phyloP scores from a whole-genome alignment of 2,113 vertebrate species.

The Rhynchopsitta pachyrhyncha region DNA sequence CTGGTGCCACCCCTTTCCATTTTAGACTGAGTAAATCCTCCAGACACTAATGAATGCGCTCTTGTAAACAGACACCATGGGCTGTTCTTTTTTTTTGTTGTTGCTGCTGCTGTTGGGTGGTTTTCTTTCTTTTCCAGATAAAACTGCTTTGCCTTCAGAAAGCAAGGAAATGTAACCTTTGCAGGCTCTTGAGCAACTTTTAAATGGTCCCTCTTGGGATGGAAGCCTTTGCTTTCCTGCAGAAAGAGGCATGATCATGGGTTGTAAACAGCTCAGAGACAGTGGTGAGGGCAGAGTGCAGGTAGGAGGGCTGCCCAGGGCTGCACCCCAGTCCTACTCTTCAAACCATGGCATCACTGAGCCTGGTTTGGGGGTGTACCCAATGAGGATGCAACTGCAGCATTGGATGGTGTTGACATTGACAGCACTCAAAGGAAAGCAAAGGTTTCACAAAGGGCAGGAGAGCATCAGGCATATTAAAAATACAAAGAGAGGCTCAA shows the following conservation, averaged over 20 bases:
- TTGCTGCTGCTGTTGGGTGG: neutral
- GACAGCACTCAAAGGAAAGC: neutral
- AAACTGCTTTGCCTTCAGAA: constrained; percentile 33
- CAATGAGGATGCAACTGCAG: neutral
- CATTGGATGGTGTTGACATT: neutral
- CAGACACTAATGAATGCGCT: neutral
- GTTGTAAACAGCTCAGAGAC: neutral
- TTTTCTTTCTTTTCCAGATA: constrained; percentile 29
- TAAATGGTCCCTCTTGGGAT: neutral
- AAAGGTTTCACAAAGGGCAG: neutral
- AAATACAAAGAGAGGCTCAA: neutral
- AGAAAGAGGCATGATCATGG: neutral
- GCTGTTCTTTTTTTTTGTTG: neutral
- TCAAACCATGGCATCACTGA: neutral
- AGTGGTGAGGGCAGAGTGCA: neutral
- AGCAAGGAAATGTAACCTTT: neutral
- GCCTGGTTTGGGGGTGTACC: neutral
- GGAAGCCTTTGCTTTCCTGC: neutral
- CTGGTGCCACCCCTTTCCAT: neutral
- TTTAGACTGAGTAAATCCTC: neutral
- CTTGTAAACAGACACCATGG: constrained; percentile 14
- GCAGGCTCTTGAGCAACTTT: constrained; percentile 33
- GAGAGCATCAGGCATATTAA: neutral
- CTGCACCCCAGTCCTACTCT: neutral
- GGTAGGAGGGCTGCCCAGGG: neutral